These are phyloP conservation scores for Macrosoma leucophasiata DNA, from an alignment of 2,888 invertebrate species.

Conservation along the genomic window DNA sequence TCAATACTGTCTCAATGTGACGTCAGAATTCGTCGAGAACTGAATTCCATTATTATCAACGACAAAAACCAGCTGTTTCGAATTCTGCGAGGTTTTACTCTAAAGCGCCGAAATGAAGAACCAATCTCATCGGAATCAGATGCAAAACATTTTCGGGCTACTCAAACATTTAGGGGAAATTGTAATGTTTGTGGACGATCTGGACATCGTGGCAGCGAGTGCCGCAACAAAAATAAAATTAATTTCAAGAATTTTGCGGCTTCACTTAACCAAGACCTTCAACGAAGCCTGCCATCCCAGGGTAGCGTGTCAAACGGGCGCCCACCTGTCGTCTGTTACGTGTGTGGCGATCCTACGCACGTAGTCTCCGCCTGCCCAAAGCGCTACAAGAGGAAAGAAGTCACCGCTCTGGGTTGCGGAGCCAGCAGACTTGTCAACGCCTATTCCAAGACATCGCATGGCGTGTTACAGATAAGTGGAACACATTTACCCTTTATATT, in stretches of 20 bases:
- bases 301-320: background rate
- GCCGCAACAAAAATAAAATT: slow-evolving; percentile 10
- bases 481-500: no score
- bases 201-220: slow-evolving; percentile 20
- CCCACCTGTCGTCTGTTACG: slow-evolving; percentile 12
- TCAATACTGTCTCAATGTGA: slow-evolving; percentile 21
- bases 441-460: no score
- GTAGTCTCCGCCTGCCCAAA: slow-evolving; percentile 12
- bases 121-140: slow-evolving; percentile 3
- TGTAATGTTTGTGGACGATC: slow-evolving; percentile 20
- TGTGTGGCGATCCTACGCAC: slow-evolving; percentile 17
- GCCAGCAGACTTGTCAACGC: no score
- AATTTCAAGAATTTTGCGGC: background rate
- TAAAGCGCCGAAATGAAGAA: slow-evolving; percentile 14
- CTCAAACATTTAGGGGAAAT: slow-evolving; percentile 11
- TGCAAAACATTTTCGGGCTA: slow-evolving; percentile 3
- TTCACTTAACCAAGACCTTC: background rate
- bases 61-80: slow-evolving; percentile 24
- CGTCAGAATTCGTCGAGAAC: slow-evolving; percentile 19
- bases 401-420: no score
- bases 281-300: background rate
- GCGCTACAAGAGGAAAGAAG: no score
- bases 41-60: slow-evolving; percentile 15
- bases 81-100: slow-evolving; percentile 14
- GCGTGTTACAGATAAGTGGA: no score